These are phyloP conservation scores for Crocodylus rhombifer DNA, from an alignment of 2,797 vertebrate species.

Conservation along the genomic window DNA sequence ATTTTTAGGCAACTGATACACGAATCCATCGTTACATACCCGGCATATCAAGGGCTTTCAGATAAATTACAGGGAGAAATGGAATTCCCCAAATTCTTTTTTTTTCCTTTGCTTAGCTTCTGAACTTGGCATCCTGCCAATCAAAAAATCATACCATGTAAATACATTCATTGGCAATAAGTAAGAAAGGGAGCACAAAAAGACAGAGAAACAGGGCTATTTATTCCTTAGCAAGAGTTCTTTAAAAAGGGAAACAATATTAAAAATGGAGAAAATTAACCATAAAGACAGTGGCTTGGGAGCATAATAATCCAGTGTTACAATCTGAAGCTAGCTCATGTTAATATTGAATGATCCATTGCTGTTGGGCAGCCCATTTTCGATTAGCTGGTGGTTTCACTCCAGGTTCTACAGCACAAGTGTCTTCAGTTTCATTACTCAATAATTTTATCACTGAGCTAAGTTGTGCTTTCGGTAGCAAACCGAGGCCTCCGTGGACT, in stretches of 20 bases:
- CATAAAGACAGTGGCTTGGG: background rate
- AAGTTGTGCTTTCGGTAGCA: background rate
- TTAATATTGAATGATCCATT: background rate
- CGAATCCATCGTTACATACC: accelerated
- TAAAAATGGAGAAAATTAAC: background rate
- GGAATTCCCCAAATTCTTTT: background rate
- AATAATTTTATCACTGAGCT: background rate
- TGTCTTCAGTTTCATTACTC: background rate
- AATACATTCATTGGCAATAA: background rate
- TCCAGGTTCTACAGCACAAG: background rate
- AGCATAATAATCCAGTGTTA: background rate
- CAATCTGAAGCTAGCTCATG: background rate
- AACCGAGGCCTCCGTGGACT: background rate
- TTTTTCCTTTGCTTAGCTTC: background rate
- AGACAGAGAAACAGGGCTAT: background rate
- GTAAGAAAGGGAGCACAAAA: background rate
- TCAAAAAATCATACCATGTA: background rate
- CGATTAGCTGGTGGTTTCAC: background rate
- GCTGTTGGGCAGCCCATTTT: accelerated
- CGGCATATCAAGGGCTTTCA: background rate
- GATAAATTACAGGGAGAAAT: background rate
- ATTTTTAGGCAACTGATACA: background rate
- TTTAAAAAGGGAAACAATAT: too few species aligned
- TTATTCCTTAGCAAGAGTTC: too few species aligned
- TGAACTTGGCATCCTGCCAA: background rate